Evolutionary conservation across 2,113 vertebrate genomes (phyloP).

Genomic region (Penelope pileata): DNA sequence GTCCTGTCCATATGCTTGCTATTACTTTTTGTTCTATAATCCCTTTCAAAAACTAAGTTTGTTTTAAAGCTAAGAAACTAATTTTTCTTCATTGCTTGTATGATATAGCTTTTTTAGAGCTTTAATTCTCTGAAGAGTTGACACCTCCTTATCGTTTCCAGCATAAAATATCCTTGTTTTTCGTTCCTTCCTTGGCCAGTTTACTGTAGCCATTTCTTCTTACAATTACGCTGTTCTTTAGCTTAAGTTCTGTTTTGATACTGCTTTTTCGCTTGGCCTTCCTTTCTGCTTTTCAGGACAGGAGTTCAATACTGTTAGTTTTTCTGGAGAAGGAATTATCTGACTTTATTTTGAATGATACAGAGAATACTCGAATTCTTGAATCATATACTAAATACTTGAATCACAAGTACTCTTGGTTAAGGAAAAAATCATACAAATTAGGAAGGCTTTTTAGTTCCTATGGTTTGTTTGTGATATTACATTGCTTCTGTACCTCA

Average conservation of each 20-base stretch:
- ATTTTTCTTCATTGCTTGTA: not conserved
- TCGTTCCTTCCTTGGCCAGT: not conserved
- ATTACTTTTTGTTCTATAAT: constrained; percentile 6
- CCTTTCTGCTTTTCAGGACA: not conserved
- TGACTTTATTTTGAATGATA: not conserved
- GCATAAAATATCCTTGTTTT: not conserved
- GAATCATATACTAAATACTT: not conserved
- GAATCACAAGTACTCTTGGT: not conserved
- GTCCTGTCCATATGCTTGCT: constrained; percentile 28
- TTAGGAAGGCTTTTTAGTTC: not conserved
- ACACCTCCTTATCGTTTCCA: not conserved
- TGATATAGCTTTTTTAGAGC: not conserved
- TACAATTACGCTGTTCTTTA: not conserved
- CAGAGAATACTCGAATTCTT: not conserved
- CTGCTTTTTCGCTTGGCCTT: not conserved
- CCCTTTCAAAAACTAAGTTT: not conserved
- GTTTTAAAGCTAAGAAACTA: not conserved
- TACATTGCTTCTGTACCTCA: not conserved
- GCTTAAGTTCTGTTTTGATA: not conserved
- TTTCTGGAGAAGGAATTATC: not conserved
- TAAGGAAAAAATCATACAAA: not conserved
- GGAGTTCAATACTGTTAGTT: not conserved
- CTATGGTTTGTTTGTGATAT: not conserved
- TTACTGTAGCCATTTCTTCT: not conserved
- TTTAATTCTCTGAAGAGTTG: not conserved